Conservation (phyloP, 2,797 vertebrate genomes). For the Tinamus major region DNA sequence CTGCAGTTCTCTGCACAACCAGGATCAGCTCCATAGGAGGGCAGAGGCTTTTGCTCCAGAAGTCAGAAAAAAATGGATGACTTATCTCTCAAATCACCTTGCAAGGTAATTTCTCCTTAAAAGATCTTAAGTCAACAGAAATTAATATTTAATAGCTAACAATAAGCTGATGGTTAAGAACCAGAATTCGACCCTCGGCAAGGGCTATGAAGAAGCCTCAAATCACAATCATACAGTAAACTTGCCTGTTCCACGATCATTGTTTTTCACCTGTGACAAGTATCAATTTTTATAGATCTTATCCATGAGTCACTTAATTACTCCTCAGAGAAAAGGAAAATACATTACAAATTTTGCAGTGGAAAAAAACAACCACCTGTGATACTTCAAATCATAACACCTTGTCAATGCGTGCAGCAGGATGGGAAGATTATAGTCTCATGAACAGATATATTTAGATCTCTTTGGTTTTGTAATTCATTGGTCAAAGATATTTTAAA, state of each 20-base stretch:
- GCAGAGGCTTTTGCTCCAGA: background rate
- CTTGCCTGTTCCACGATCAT: constrained; percentile 34
- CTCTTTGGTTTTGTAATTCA: background rate
- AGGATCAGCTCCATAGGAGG: background rate
- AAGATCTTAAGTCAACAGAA: constrained; percentile 34
- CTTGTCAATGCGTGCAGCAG: background rate
- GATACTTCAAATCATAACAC: constrained; percentile 28
- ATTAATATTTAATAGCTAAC: constrained; percentile 48
- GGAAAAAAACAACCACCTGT: constrained; percentile 29
- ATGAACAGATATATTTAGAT: fast-evolving
- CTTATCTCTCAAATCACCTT: background rate
- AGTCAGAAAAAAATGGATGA: background rate
- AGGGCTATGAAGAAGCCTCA: background rate
- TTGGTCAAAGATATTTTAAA: background rate
- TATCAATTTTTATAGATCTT: constrained; percentile 66
- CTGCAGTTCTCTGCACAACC: background rate
- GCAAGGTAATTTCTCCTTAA: background rate
- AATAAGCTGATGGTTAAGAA: constrained; percentile 38
- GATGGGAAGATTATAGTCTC: background rate
- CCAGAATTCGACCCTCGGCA: constrained; percentile 11
- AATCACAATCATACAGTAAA: constrained; percentile 29
- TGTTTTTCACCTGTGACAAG: constrained; percentile 67
- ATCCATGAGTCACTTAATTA: constrained; percentile 69
- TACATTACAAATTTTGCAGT: constrained; percentile 31
- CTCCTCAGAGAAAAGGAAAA: constrained; percentile 56